Percentiles rank a stretch among this genome's conserved stretches.
These are phyloP conservation scores for Octopus bimaculoides DNA, from an alignment of 1,140 invertebrate species.

Conservation along the genomic window DNA sequence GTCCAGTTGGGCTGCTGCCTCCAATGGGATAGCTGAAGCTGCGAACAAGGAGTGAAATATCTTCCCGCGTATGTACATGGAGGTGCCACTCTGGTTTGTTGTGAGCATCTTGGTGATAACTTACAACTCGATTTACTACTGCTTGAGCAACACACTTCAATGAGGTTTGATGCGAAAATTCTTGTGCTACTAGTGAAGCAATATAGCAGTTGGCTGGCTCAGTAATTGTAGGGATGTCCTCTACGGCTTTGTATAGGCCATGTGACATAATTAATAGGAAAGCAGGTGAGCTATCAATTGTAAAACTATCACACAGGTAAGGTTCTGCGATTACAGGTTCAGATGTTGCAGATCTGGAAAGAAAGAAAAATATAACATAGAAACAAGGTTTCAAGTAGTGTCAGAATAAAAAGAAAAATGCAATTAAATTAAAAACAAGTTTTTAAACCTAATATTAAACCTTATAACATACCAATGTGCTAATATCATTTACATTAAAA, in stretches of 20 bases:
- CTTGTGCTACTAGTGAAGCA: slow-evolving; percentile 52
- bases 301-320: slow-evolving; percentile 73
- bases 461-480: no score
- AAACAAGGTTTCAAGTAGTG: no score
- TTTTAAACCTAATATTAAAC: no score
- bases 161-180: slow-evolving; percentile 78
- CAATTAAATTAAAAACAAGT: no score
- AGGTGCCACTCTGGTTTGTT: slow-evolving; percentile 56
- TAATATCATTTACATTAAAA: no score
- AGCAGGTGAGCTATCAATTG: slow-evolving; percentile 73
- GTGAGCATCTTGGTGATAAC: slow-evolving; percentile 79
- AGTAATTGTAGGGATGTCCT: slow-evolving; percentile 72
- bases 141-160: slow-evolving; percentile 81
- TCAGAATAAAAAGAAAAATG: no score
- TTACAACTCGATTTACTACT: slow-evolving; percentile 80
- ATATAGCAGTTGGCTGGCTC: slow-evolving; percentile 51
- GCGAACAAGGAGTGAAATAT: slow-evolving; percentile 80
- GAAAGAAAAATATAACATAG: slow-evolving; percentile 24
- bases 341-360: slow-evolving; percentile 61
- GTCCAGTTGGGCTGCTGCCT: slow-evolving; percentile 53
- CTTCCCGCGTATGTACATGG: slow-evolving; percentile 65
- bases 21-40: slow-evolving; percentile 82
- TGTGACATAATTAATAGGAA: slow-evolving; percentile 84
- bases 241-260: slow-evolving; percentile 78
- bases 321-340: slow-evolving; percentile 83